Conservation (phyloP, 92 coral and sea anemone species). For the Paragorgia papillata region DNA sequence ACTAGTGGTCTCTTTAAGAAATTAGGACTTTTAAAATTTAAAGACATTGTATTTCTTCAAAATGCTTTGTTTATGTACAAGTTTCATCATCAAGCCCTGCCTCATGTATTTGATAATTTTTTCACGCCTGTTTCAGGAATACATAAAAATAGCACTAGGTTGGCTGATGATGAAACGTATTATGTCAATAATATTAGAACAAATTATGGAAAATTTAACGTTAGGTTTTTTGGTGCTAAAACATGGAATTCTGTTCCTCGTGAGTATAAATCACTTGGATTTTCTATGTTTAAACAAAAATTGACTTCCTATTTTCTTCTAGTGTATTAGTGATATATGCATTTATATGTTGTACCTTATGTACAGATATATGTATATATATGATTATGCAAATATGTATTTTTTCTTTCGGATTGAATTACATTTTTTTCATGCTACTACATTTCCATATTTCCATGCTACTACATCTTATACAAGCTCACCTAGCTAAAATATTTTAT, state of each 20-base stretch:
- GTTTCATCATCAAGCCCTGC: not conserved
- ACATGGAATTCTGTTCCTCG: not conserved
- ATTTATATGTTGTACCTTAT: not conserved
- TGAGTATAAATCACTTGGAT: not conserved
- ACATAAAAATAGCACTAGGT: not conserved
- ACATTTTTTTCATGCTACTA: not conserved
- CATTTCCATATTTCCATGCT: not conserved
- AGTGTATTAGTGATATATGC: not conserved
- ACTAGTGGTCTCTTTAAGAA: not conserved
- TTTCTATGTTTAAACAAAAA: slow-evolving; percentile 2
- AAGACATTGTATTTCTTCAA: not conserved
- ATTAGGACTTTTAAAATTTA: not conserved
- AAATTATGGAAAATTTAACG: slow-evolving; percentile 15
- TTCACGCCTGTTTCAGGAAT: not conserved
- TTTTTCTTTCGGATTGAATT: too few species aligned
- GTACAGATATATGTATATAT: not conserved
- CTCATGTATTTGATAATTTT: not conserved
- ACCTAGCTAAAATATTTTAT: too few species aligned
- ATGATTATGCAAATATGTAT: not conserved
- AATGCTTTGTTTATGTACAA: slow-evolving; percentile 1
- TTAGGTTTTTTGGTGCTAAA: slow-evolving; percentile 2
- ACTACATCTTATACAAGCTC: not conserved
- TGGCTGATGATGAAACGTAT: not conserved
- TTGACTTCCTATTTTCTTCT: not conserved
- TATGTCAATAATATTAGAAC: not conserved